These are phyloP conservation scores for Drosophila mayaguana DNA, from an alignment of 2,888 invertebrate genomes.

Conservation along the genomic window DNA sequence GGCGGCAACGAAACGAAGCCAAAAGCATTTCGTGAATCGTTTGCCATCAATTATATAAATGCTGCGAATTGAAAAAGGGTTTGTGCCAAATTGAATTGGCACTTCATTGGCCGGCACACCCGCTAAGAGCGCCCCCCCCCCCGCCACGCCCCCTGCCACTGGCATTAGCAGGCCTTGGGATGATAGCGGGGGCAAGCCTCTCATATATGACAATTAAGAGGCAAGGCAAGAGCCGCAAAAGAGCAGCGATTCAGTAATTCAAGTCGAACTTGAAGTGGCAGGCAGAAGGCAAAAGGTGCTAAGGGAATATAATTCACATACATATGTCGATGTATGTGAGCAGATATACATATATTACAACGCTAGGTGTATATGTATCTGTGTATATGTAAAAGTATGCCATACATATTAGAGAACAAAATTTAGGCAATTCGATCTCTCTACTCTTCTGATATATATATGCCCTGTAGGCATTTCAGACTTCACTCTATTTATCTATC, in stretches of 20 bases:
- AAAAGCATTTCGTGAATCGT: slow-evolving; percentile 12
- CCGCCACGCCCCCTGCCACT: neutral
- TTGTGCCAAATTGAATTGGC: slow-evolving; percentile 39
- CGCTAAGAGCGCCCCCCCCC: neutral
- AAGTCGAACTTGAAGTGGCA: neutral
- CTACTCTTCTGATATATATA: no score
- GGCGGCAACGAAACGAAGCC: slow-evolving; percentile 45
- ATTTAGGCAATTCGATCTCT: no score
- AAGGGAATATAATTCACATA: neutral
- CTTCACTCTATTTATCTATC: no score
- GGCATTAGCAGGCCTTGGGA: neutral
- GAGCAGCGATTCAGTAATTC: slow-evolving; percentile 5
- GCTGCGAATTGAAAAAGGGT: slow-evolving; percentile 26
- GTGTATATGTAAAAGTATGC: no score
- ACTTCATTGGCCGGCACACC: slow-evolving; percentile 21
- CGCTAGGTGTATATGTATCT: no score
- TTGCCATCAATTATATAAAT: slow-evolving; percentile 31
- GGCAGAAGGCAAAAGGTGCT: neutral
- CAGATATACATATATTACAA: neutral
- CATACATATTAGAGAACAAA: no score
- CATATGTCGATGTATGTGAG: neutral
- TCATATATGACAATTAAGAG: neutral
- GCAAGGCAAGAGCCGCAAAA: slow-evolving; percentile 3
- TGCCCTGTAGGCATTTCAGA: no score
- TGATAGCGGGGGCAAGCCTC: neutral